phyloP scores from a whole-genome alignment of 2,888 invertebrate genomes.

The Caenorhabditis plicata region DNA sequence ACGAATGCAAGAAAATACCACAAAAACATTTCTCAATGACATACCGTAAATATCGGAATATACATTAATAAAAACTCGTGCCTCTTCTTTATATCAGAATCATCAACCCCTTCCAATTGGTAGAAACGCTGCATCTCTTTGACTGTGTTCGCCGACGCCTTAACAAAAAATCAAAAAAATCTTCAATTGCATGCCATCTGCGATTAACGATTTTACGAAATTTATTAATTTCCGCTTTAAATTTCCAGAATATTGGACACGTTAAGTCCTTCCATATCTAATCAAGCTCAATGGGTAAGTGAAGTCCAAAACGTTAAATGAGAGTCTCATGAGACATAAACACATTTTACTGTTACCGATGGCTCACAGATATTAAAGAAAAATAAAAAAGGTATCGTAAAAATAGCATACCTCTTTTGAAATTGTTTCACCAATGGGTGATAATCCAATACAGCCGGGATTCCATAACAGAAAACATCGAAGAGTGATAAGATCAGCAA shows the following conservation, averaged over 20 bases:
- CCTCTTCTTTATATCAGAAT: constrained; percentile 44
- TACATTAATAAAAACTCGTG: constrained; percentile 49
- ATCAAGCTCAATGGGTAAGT: no score
- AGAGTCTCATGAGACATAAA: no score
- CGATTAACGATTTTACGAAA: neutral
- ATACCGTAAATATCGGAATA: constrained; percentile 46
- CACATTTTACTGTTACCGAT: no score
- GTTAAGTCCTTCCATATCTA: no score
- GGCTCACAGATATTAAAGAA: no score
- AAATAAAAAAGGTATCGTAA: no score
- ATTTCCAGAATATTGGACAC: no score
- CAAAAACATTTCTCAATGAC: constrained; percentile 6
- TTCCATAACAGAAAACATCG: constrained; percentile 59
- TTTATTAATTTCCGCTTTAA: neutral
- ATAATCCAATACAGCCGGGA: constrained; percentile 48
- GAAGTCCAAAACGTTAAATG: no score
- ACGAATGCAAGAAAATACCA: no score
- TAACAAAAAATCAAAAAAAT: constrained; percentile 14
- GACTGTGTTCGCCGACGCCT: constrained; percentile 50
- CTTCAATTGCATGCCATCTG: neutral
- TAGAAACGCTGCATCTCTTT: constrained; percentile 53
- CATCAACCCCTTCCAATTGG: constrained; percentile 41
- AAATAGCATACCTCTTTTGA: constrained; percentile 22
- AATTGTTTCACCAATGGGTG: constrained; percentile 31
- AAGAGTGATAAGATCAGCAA: constrained; percentile 55